phyloP scores from a whole-genome alignment of 2,113 vertebrate species.

The Propithecus coquereli region DNA sequence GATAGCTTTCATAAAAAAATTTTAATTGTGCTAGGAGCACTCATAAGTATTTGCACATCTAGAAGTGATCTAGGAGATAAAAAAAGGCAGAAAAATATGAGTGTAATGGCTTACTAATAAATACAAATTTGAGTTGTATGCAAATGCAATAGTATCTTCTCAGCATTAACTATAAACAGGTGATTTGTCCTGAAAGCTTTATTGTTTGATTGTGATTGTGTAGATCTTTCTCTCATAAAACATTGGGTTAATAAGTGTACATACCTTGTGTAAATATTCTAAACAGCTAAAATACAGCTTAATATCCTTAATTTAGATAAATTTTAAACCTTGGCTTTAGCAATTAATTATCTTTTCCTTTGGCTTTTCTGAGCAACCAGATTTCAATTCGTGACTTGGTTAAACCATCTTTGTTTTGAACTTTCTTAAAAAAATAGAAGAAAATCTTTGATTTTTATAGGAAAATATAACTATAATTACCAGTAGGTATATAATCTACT shows the following conservation, averaged over 20 bases:
- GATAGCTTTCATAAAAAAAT: not conserved
- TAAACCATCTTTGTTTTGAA: constrained; percentile 13
- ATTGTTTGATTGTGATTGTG: not conserved
- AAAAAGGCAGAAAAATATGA: constrained; percentile 23
- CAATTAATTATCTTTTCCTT: constrained; percentile 8
- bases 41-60: not conserved
- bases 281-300: not conserved
- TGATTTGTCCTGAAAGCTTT: not conserved
- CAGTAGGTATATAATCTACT: not conserved
- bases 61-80: not conserved
- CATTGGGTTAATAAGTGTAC: not conserved
- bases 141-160: not conserved
- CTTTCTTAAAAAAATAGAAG: not conserved
- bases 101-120: not conserved
- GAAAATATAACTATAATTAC: not conserved
- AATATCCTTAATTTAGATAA: constrained; percentile 5
- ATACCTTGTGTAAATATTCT: not conserved
- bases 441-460: constrained; percentile 20
- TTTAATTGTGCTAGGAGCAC: not conserved
- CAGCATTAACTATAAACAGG: not conserved
- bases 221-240: constrained; percentile 22
- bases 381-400: constrained; percentile 27
- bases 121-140: not conserved
- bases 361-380: constrained; percentile 11
- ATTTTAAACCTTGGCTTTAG: constrained; percentile 34